Evolutionary conservation across 1,140 invertebrate species (phyloP), one percentile per base, ranked within the genome.

Genomic region (Amphibalanus amphitrite): DNA sequence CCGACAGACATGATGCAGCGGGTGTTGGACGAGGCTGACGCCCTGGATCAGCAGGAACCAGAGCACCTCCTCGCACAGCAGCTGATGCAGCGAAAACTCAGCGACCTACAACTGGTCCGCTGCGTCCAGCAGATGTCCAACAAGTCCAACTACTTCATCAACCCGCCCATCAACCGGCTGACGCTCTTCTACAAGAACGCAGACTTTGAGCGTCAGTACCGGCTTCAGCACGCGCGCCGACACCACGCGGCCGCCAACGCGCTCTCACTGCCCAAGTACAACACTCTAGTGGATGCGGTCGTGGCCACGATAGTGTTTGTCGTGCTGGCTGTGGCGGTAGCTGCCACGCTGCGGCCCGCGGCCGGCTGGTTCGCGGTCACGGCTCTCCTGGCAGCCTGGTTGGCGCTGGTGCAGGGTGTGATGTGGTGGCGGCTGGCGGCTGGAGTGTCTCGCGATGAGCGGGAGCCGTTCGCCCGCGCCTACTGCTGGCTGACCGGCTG

Each of bases 81-180:
- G 65, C 3, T 28, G 26, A 25, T 28, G 26, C 65, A 67, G 69
- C 83, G 91, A 38, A 93, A 93, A 79, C 91, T 93, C 76, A 92
- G 90, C 0, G 91, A 93, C 79, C 82, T 92, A 1, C 90, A 92
- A 76, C 82, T 93, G 25, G 92, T 93, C 73, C 85, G 85, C 73
- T 84, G 79, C 77, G 76, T 84, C 15, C 78, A 79, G 73, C 75
- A 89, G 89, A 8, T 74, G 69, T 74, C 30, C 70, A 71, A 69
- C 10, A 87, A 90, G 74, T 84, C 87, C 70, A 92, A 90, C 38
- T 95, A 95, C 78, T 92, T 96, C 79, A 90, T 94, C 28, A 89
- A 90, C 75, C 91, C 93, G 0, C 93, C 93, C 0, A 80, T 97
- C 0, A 90, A 89, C 20, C 84, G 84, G 26, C 84, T 91, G 70